Evolutionary conservation across 2,888 invertebrate species (phyloP), one percentile per base, ranked within the genome.

Genomic region (Drosophila kanekoi): DNA sequence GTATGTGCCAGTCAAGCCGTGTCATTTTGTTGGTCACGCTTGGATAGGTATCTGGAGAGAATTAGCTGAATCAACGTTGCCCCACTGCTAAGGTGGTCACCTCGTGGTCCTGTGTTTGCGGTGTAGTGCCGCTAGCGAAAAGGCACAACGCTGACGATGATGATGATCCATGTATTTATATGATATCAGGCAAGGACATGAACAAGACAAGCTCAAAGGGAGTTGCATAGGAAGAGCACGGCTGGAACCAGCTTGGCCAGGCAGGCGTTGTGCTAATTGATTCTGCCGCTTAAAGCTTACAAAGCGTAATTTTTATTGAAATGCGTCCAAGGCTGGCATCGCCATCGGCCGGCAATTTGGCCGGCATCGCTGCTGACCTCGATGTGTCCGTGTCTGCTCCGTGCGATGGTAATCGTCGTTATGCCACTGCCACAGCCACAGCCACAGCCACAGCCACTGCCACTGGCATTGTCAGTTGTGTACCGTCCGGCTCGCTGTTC

Each of bases 211-310:
- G 20, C 33, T n/a, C 9, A 41, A 51, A 20, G 41, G 18, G 43
- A 23, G 20, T 14, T 20, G 23, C n/a, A 40, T 3, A 16, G 16
- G 28, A 6, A 28, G 28, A 8, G 28, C 28, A 28, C 1, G 13
- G 8, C 43, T 20, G 18, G 13, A 49, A 53, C n/a, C 40, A 13
- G 53, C 35, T 54, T 48, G 53, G 40, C n/a, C 44, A 43, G 71
- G 72, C 52, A 47, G 71, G 72, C 72, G 73, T 69, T 72, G 72
- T 70, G 70, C 86, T 82, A 84, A 84, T 84, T 84, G 86, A 84
- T 86, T 84, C 77, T 75, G 78, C 77, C 75, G 84, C 84, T 82
- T 82, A 66, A 28, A 60, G 63, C 72, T 80, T 70, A 70, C 72
- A 77, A 68, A 70, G 73, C 68, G 76, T 78, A 75, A 79, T 81